These are phyloP conservation scores for Choreutis nemorana DNA, from an alignment of 2,888 invertebrate genomes.

Conservation along the genomic window DNA sequence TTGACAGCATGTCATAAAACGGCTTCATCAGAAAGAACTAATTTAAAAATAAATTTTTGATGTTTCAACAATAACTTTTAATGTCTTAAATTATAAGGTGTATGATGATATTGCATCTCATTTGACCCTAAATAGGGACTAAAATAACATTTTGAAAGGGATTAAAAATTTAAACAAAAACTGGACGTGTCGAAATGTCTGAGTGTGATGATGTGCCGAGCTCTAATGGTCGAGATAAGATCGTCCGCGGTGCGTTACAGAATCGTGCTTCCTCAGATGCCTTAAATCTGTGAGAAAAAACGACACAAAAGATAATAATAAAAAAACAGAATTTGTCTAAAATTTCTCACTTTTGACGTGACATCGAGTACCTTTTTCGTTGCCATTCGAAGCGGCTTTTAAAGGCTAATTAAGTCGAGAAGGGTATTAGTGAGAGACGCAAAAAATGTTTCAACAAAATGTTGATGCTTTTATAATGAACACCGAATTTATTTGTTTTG, in stretches of 20 bases:
- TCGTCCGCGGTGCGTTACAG: conserved; percentile 54
- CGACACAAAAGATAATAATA: conserved; percentile 46
- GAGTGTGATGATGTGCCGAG: conserved; percentile 38
- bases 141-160: conserved; percentile 39
- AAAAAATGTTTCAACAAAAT: too few relatives aligned
- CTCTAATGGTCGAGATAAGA: conserved; percentile 57
- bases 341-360: conserved; percentile 50
- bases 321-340: conserved; percentile 55
- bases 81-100: conserved; percentile 8
- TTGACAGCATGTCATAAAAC: conserved; percentile 9
- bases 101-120: conserved; percentile 21
- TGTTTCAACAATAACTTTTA: not conserved
- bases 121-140: too few relatives aligned
- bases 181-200: conserved; percentile 56
- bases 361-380: conserved; percentile 47
- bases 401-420: conserved; percentile 57
- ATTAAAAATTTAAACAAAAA: conserved; percentile 37
- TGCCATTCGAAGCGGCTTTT: conserved; percentile 45
- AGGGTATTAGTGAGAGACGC: conserved; percentile 37
- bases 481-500: too few relatives aligned
- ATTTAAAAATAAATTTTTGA: not conserved
- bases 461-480: too few relatives aligned
- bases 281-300: conserved; percentile 60
- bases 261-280: conserved; percentile 58
- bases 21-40: not conserved